These are phyloP conservation scores for Xanthostigma xanthostigma DNA, from an alignment of 2,888 invertebrate genomes.

Conservation along the genomic window DNA sequence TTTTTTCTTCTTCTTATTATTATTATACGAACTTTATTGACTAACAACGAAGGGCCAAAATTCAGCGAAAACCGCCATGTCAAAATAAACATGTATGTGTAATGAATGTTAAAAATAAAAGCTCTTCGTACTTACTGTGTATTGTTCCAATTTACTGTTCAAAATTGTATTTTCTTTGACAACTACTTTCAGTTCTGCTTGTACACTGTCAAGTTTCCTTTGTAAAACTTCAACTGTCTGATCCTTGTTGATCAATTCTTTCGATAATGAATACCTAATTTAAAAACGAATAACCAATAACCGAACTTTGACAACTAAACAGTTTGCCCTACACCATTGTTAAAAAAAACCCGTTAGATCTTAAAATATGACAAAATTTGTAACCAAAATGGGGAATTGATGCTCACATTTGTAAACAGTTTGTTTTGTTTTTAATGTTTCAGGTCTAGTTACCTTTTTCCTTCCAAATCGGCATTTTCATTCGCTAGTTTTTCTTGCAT, in stretches of 20 bases:
- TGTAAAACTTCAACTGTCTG: constrained; percentile 44
- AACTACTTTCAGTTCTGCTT: constrained; percentile 46
- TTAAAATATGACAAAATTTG: constrained; percentile 6
- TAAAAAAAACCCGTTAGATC: constrained; percentile 3
- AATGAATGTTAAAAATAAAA: neutral
- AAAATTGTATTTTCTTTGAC: constrained; percentile 43
- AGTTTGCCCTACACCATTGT: constrained; percentile 4
- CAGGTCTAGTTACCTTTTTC: constrained; percentile 36
- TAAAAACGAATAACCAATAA: no score
- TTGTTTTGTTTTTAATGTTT: constrained; percentile 4
- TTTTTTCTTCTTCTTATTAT: no score
- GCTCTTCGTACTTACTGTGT: constrained; percentile 4
- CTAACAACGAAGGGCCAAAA: no score
- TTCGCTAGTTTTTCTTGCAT: constrained; percentile 52
- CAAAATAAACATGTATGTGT: neutral
- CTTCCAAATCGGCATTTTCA: constrained; percentile 52
- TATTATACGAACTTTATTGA: no score
- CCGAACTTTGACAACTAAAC: constrained; percentile 1
- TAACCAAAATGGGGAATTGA: constrained; percentile 7
- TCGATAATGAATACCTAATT: constrained; percentile 40
- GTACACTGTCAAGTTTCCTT: constrained; percentile 42
- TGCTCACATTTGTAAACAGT: constrained; percentile 2
- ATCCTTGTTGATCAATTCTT: constrained; percentile 47
- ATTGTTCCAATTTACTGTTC: constrained; percentile 33
- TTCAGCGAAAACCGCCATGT: no score